Evolutionary conservation across 92 coral and sea anemone genomes (phyloP).

Genomic region (Desmophyllum pertusum): DNA sequence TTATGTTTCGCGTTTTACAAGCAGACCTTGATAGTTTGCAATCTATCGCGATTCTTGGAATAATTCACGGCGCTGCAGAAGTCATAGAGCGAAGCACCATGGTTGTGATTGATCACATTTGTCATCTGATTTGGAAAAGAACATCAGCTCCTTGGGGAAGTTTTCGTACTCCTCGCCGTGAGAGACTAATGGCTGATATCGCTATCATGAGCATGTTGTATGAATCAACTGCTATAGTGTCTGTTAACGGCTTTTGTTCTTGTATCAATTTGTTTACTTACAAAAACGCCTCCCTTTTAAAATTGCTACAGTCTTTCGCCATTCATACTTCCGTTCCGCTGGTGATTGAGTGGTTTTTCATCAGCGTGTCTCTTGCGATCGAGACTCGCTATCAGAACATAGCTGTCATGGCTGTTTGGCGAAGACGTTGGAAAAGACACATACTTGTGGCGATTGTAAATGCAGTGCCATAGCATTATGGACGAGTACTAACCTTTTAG

Average conservation of each 20-base stretch:
- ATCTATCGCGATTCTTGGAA: conserved; percentile 33
- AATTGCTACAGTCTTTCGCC: background rate
- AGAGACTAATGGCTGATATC: conserved; percentile 45
- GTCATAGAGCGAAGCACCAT: conserved; percentile 35
- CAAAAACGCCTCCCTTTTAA: background rate
- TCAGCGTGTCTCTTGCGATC: conserved; percentile 29
- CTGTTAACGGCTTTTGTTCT: too few species aligned
- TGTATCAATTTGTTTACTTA: too few species aligned
- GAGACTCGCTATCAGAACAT: conserved; percentile 41
- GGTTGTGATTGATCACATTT: conserved; percentile 40
- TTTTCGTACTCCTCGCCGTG: conserved; percentile 46
- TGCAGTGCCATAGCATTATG: background rate
- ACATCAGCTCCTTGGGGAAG: conserved; percentile 39
- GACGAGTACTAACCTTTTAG: background rate
- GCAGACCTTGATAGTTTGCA: background rate
- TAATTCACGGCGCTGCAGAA: conserved; percentile 35
- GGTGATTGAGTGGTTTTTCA: conserved; percentile 42
- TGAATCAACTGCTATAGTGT: conserved; percentile 30
- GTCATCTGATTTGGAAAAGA: conserved; percentile 13
- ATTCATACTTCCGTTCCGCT: conserved; percentile 6
- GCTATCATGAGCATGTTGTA: conserved; percentile 40
- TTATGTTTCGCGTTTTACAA: background rate
- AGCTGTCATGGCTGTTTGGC: conserved; percentile 38
- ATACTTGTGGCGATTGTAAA: background rate
- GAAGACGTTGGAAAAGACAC: conserved; percentile 27